Evolutionary conservation across 2,888 invertebrate species (phyloP).

Genomic region (Mellilla xanthometata): DNA sequence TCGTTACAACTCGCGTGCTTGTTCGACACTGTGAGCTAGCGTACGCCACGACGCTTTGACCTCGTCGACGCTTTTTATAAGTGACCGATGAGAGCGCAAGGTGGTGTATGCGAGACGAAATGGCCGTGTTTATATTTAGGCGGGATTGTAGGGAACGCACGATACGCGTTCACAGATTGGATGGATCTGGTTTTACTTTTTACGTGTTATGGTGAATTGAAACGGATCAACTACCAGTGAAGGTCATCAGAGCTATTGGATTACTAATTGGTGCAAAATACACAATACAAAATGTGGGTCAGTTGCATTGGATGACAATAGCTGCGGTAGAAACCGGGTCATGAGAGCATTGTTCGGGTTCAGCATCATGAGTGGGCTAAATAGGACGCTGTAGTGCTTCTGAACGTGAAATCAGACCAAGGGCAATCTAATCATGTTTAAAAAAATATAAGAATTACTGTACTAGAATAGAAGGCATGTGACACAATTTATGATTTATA

Average conservation of each 20-base stretch:
- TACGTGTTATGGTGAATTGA: conserved; percentile 10
- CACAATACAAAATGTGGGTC: conserved; percentile 58
- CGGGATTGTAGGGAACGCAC: conserved; percentile 50
- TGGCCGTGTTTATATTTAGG: conserved; percentile 72
- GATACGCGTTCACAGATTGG: conserved; percentile 41
- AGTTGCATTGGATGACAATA: conserved; percentile 52
- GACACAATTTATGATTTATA: too few species aligned
- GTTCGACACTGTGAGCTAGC: conserved; percentile 65
- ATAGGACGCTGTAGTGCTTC: conserved; percentile 50
- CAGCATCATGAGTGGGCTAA: conserved; percentile 47
- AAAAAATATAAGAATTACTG: background rate
- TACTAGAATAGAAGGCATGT: too few species aligned
- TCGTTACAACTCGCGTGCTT: conserved; percentile 73
- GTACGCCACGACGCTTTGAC: conserved; percentile 54
- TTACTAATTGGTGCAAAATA: conserved; percentile 44
- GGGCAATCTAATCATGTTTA: conserved; percentile 30
- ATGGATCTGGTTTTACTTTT: conserved; percentile 28
- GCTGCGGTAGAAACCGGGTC: conserved; percentile 57
- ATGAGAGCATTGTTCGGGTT: conserved; percentile 58
- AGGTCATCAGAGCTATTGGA: background rate
- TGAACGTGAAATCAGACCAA: conserved; percentile 51
- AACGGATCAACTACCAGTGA: conserved; percentile 8
- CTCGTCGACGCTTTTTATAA: conserved; percentile 79
- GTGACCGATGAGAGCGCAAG: conserved; percentile 74
- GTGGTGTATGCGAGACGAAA: conserved; percentile 61